Base-by-base conservation (phyloP, 2,113 vertebrate species). In the Etheostoma cragini region DNA sequence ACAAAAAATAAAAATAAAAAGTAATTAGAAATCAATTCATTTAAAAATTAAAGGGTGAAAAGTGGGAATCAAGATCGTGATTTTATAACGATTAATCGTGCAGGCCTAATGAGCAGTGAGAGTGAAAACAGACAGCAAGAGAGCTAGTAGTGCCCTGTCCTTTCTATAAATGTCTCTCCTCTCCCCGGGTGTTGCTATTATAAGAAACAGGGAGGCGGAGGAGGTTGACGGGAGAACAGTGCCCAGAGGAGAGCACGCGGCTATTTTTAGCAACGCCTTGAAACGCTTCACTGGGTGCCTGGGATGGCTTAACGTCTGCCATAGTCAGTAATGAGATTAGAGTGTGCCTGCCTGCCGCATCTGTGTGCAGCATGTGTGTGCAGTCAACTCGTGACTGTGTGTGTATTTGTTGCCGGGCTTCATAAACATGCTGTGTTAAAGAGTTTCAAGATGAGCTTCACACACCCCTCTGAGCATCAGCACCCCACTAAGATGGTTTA, bases 211-310 rank as follows among this genome's bases (percentile, higher is more conserved):
- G 35, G 62, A 63, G 87, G 83, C 49, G 88, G 89, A 80, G 85
- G 83, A 67, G 80, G 85, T 53, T 52, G 82, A 87, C 71, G 75
- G 80, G 65, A 87, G 90, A 82, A 76, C 81, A 52, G 82, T 42
- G 76, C 84, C 78, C 70, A 1, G 70, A 86, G 87, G 89, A 78
- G 88, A 86, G 74, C 47, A 13, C 13, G 12, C 2, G 0, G 86
- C 87, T 95, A 94, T 94, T 94, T 85, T 82, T 94, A 95, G 93
- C 54, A 82, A 19, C 38, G 57, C 62, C 77, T 88, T 81, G 70
- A 85, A 88, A 78, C 47, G 78, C 83, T 90, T 82, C 67, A 60
- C 81, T 38, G 81, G 87, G 66, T 76, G 83, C 72, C 84, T 85
- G 62, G 71, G 74, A 91, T 72, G 78, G 86, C 85, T 83, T 77